A percentile compares a stretch with the other conserved stretches of the same genome.
phyloP scores from a whole-genome alignment of 2,113 vertebrate species.

The Pimephales promelas region DNA sequence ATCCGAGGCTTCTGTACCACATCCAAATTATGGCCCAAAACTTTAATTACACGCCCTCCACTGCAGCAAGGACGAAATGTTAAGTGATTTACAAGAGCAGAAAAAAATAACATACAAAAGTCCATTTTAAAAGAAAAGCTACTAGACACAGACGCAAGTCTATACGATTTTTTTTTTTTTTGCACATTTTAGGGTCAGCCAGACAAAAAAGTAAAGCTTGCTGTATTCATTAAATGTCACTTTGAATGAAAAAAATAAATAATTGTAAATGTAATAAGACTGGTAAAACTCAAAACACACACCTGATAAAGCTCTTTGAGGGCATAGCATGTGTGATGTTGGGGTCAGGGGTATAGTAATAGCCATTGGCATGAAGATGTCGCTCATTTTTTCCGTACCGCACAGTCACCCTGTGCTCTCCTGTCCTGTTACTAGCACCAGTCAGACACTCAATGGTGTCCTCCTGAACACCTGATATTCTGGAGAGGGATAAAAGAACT shows the following conservation, averaged over 20 bases:
- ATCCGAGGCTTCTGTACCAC: constrained; percentile 92
- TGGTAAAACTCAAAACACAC: constrained; percentile 31
- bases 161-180: background rate
- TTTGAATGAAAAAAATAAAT: background rate
- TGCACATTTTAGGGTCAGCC: background rate
- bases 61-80: constrained; percentile 63
- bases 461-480: constrained; percentile 78
- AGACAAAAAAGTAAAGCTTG: background rate
- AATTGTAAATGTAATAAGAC: background rate
- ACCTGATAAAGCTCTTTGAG: constrained; percentile 90
- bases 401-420: constrained; percentile 80
- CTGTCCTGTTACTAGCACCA: constrained; percentile 75
- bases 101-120: background rate
- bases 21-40: constrained; percentile 88
- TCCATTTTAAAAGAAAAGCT: background rate
- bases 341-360: constrained; percentile 87
- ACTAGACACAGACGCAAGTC: background rate
- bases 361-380: constrained; percentile 74
- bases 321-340: constrained; percentile 86
- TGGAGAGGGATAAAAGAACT: constrained; percentile 53
- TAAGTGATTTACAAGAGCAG: background rate
- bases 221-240: background rate
- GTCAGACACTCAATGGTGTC: constrained; percentile 85
- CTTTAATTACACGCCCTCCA: constrained; percentile 86
- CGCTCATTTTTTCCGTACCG: constrained; percentile 82